A percentile compares a stretch with the other conserved stretches of the same genome.
Evolutionary conservation across 2,888 invertebrate genomes (phyloP).

Genomic region (Epinotia demarniana): DNA sequence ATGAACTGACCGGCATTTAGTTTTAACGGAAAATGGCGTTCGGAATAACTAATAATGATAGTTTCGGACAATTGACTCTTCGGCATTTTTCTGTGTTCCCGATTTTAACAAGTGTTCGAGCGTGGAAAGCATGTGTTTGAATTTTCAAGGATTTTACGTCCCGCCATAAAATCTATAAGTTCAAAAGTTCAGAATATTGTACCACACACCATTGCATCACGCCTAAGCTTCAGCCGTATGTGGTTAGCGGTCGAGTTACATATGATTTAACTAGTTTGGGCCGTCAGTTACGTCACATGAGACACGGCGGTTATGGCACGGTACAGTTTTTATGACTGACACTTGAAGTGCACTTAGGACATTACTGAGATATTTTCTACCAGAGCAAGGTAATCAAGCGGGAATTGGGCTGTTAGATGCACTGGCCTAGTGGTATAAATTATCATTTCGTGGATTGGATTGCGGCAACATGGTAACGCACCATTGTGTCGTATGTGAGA

Average conservation of each 20-base stretch:
- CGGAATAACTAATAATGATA: too few species aligned
- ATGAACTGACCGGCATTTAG: too few species aligned
- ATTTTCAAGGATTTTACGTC: too few species aligned
- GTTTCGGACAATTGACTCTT: too few species aligned
- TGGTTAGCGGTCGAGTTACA: slow-evolving; percentile 23
- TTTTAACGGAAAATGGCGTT: too few species aligned
- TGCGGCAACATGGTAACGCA: not conserved
- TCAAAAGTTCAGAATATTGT: slow-evolving; percentile 13
- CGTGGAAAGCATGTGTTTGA: too few species aligned
- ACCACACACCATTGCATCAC: slow-evolving; percentile 26
- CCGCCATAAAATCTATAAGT: not conserved
- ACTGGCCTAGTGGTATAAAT: slow-evolving; percentile 5
- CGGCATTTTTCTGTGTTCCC: too few species aligned
- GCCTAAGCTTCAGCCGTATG: not conserved
- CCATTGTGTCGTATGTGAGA: not conserved
- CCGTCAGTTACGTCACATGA: slow-evolving; percentile 27
- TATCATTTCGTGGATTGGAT: not conserved
- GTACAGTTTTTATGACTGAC: not conserved
- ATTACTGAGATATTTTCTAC: not conserved
- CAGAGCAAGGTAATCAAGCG: not conserved
- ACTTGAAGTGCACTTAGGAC: not conserved
- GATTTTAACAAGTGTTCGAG: too few species aligned
- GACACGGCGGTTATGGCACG: slow-evolving; percentile 21
- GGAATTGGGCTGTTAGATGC: not conserved
- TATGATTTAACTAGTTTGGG: slow-evolving; percentile 20